phyloP scores from a whole-genome alignment of 2,113 vertebrate genomes.

The Epinephelus fuscoguttatus region DNA sequence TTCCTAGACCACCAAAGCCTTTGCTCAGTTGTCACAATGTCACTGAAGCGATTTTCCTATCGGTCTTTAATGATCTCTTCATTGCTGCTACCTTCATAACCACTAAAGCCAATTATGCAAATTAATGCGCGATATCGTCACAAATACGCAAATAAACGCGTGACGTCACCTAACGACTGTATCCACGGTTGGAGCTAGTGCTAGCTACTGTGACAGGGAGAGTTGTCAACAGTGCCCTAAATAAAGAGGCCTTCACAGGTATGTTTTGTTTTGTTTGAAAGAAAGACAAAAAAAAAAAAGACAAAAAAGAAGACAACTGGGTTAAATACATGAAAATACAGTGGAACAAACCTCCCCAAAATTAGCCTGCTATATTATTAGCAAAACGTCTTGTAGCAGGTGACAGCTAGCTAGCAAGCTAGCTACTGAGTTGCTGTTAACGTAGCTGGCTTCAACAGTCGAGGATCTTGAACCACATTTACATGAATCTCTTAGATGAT shows the following conservation, averaged over 20 bases:
- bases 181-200: not conserved
- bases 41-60: no score
- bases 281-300: no score
- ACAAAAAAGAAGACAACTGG: not conserved
- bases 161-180: not conserved
- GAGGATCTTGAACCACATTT: no score
- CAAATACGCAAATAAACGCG: not conserved
- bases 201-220: not conserved
- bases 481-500: no score
- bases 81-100: not conserved
- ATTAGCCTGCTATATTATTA: no score
- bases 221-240: not conserved
- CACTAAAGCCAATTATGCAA: not conserved
- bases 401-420: not conserved
- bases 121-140: not conserved
- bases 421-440: not conserved
- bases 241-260: not conserved
- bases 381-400: not conserved
- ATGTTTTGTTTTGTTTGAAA: not conserved
- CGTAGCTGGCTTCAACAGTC: no score
- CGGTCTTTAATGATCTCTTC: no score
- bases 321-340: not conserved
- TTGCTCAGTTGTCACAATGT: constrained; percentile 68
- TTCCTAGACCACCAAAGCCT: constrained; percentile 96
- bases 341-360: not conserved